These are phyloP conservation scores for Setipinna tenuifilis DNA, from an alignment of 2,797 vertebrate species.

Conservation along the genomic window DNA sequence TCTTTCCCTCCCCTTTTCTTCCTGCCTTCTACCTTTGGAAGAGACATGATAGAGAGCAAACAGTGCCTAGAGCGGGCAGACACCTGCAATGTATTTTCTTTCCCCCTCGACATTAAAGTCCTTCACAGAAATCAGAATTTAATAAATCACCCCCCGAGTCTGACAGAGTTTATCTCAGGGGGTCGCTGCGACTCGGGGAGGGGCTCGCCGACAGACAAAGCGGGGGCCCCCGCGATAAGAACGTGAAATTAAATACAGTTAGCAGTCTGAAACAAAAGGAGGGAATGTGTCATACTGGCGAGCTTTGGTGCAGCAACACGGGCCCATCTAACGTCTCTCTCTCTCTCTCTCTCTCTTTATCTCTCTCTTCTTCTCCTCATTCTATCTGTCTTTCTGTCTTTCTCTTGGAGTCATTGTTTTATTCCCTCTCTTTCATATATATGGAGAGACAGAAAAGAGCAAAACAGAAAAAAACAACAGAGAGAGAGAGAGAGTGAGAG, in stretches of 20 bases:
- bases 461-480: too few species aligned
- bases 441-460: background rate
- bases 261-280: conserved; percentile 79
- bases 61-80: conserved; percentile 75
- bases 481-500: too few species aligned
- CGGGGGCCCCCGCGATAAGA: conserved; percentile 73
- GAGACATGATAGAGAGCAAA: conserved; percentile 62
- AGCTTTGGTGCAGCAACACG: conserved; percentile 71
- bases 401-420: background rate
- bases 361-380: background rate
- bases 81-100: conserved; percentile 77
- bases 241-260: conserved; percentile 85
- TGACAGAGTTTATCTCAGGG: conserved; percentile 87
- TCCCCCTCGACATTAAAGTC: conserved; percentile 80
- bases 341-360: background rate
- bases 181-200: conserved; percentile 78
- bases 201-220: conserved; percentile 81
- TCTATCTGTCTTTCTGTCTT: background rate
- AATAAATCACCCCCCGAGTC: conserved; percentile 85
- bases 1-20: conserved; percentile 49
- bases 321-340: conserved; percentile 45
- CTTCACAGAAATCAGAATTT: conserved; percentile 88
- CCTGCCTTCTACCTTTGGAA: conserved; percentile 39
- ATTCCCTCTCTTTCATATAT: background rate
- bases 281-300: conserved; percentile 71